These are phyloP conservation scores for Acanthosepion pharaonis DNA, from an alignment of 2,888 invertebrate species.

Conservation along the genomic window DNA sequence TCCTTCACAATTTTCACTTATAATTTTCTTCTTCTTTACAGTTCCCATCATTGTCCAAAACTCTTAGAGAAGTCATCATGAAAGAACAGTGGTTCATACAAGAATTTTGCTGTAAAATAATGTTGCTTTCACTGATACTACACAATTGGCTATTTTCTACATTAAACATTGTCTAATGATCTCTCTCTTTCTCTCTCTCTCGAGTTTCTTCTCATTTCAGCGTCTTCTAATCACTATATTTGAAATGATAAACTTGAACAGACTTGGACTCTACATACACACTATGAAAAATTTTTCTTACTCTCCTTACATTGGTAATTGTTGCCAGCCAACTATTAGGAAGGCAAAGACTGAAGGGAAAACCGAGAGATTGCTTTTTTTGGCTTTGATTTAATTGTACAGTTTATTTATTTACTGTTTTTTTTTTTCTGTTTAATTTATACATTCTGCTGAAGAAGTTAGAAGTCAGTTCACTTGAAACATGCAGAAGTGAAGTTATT, in stretches of 20 bases:
- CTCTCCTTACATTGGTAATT: not conserved
- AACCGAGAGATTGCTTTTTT: not conserved
- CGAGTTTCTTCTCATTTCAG: too few relatives aligned
- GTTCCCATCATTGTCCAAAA: constrained; percentile 55
- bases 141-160: not conserved
- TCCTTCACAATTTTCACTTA: too few relatives aligned
- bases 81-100: not conserved
- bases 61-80: not conserved
- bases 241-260: not conserved
- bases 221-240: not conserved
- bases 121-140: not conserved
- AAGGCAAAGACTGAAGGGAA: too few relatives aligned
- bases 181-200: too few relatives aligned
- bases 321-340: not conserved
- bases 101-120: not conserved
- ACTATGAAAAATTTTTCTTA: not conserved
- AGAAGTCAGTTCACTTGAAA: too few relatives aligned
- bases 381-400: not conserved
- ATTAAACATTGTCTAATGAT: not conserved
- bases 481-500: too few relatives aligned
- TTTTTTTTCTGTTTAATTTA: too few relatives aligned
- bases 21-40: constrained; percentile 49
- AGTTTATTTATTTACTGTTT: too few relatives aligned
- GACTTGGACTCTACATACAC: not conserved
- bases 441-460: too few relatives aligned